Evolutionary conservation across 2,888 invertebrate genomes (phyloP).

Genomic region (Lymantria dispar): DNA sequence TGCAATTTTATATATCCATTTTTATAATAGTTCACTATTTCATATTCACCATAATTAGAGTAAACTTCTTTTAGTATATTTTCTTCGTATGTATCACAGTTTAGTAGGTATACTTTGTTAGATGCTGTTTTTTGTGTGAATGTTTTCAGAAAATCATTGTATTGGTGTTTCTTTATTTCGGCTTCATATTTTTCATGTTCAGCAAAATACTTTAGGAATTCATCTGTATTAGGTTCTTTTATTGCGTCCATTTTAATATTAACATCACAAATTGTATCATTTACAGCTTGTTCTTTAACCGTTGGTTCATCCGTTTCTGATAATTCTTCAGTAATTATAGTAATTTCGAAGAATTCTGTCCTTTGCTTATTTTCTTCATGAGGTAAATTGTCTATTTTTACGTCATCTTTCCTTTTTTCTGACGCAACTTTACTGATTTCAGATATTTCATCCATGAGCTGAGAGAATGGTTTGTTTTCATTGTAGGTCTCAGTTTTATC

Average conservation of each 20-base stretch:
- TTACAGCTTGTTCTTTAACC: conserved; percentile 6
- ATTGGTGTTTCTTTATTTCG: conserved; percentile 56
- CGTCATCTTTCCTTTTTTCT: conserved; percentile 31
- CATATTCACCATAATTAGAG: conserved; percentile 50
- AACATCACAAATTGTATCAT: conserved; percentile 5
- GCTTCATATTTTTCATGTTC: conserved; percentile 64
- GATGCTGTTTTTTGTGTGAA: conserved; percentile 37
- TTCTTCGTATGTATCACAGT: conserved; percentile 67
- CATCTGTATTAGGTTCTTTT: conserved; percentile 5
- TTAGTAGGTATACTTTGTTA: conserved; percentile 62
- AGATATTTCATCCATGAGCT: conserved; percentile 41
- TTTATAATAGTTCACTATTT: conserved; percentile 63
- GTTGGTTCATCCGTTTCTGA: conserved; percentile 50
- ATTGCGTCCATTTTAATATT: background rate
- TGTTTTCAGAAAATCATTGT: conserved; percentile 51
- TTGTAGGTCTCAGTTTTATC: conserved; percentile 28
- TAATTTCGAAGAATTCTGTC: conserved; percentile 52
- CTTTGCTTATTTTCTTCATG: conserved; percentile 31
- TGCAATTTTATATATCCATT: conserved; percentile 62
- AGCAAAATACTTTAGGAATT: conserved; percentile 54
- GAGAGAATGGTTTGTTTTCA: conserved; percentile 42
- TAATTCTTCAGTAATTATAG: conserved; percentile 59
- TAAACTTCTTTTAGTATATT: conserved; percentile 58
- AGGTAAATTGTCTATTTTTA: conserved; percentile 17
- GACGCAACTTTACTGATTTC: conserved; percentile 37